Evolutionary conservation across 1,140 invertebrate genomes (phyloP), one percentile per base, ranked within the genome.

Genomic region (Bilobella aurantiaca): DNA sequence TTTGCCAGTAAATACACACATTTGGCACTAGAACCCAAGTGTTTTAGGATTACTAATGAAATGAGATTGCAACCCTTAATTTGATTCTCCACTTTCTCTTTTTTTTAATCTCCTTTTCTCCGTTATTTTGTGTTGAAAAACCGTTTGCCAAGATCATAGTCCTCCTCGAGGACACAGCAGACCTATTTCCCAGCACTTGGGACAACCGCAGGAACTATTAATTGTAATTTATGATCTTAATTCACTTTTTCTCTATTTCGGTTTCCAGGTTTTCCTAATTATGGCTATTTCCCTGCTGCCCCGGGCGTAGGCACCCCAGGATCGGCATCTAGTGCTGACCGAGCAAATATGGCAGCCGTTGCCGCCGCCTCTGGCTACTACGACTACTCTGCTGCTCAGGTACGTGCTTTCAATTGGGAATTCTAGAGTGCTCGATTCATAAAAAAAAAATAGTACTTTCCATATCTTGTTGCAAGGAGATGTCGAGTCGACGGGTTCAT

Each of bases 251-350:
- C 34, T 42, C 18, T 42, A 18, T 42, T 57, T 66, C 68, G 63
- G 57, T 64, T n/a, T 68, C 27, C 70, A 76, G 76, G 76, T 42
- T 77, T 76, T 69, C 75, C 77, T 42, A 75, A 76, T 65, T 77
- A 76, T 70, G 74, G 75, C 67, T 77, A 76, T 73, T 75, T 76
- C 68, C 75, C 76, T 46, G 69, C 73, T 32, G 74, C 76, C 59
- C 67, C 74, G 46, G 71, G 73, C 63, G 69, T 73, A 60, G 68
- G 67, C 42, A 65, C 71, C 23, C 66, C 65, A 34, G 49, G 49
- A 53, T 68, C 73, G 42, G 69, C 68, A 42, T 74, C 60, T 47
- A 67, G 67, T 66, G 69, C 74, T 27, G 71, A 73, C 49, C 66
- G 65, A 32, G 66, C 61, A 46, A 69, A 62, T 59, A 64, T 66